Evolutionary conservation across 2,797 vertebrate genomes (phyloP), one percentile per base, ranked within the genome.

Genomic region (Oreortyx pictus): DNA sequence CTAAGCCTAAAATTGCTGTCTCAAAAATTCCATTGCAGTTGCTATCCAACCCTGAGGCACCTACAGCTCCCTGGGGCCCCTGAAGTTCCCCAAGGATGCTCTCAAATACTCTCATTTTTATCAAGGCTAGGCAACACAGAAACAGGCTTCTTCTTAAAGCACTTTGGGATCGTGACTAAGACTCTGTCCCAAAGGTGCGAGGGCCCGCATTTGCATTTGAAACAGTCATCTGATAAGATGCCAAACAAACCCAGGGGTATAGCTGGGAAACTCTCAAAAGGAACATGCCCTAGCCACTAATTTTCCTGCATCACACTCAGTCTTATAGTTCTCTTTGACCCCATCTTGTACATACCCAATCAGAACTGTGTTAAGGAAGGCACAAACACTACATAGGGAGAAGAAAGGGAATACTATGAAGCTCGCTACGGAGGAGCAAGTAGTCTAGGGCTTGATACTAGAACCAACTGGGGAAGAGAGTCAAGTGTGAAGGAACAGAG

Each of bases 1-100:
- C 77, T 95, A 95, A 96, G 89, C 92, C 52, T 52, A 92, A 96
- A 96, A 96, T 94, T 91, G 33, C 86, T 9, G 1, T 39, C 70
- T 86, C 73, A 83, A 64, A 86, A 91, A 91, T 96, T 86, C 88
- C 89, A 39, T 20, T 6, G 2, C 56, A 67, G 22, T n/a, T 88
- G 71, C 91, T 83, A 71, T 89, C 82, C 92, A 84, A 22, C 86
- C 94, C 96, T 65, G 71, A 95, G 88, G 96, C 96, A 84, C 14
- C 59, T 52, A 4, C 50, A 76, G 20, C 47, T 92, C 73, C n/a
- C 25, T 35, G 65, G 35, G 84, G 88, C 49, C 41, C 75, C 20
- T 23, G 6, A 5, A 54, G 65, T 33, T 87, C 82, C 74, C 64
- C 50, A 84, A 79, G 37, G 88, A 86, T 71, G 33, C 39, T 67